Evolutionary conservation across 2,888 invertebrate genomes (phyloP).

Genomic region (Laothoe populi): DNA sequence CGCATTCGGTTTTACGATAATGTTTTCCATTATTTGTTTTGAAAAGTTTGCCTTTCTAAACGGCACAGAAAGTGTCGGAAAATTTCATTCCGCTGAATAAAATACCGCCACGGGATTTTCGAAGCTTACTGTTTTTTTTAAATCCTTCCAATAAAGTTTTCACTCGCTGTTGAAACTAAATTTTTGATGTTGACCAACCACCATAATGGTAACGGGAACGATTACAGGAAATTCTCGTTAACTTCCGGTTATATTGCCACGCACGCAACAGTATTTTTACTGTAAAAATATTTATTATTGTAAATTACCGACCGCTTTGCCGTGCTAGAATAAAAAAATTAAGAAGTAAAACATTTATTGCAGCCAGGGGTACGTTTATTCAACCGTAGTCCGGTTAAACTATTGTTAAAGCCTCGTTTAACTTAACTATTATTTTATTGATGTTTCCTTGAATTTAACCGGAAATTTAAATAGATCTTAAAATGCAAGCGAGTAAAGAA

Average conservation of each 20-base stretch:
- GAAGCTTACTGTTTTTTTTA: conserved; percentile 8
- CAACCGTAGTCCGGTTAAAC: no score
- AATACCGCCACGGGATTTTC: conserved; percentile 3
- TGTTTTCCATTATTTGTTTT: conserved; percentile 3
- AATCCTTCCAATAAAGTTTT: conserved; percentile 1
- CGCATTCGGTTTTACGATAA: neutral
- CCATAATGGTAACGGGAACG: conserved; percentile 15
- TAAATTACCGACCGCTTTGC: no score
- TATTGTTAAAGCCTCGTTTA: no score
- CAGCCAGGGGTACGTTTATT: no score
- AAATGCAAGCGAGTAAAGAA: no score
- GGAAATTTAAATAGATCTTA: no score
- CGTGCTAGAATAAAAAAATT: no score
- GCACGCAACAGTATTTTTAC: neutral
- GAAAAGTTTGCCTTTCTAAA: neutral
- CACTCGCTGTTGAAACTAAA: conserved; percentile 20
- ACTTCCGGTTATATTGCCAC: conserved; percentile 3
- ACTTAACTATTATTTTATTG: no score
- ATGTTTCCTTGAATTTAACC: no score
- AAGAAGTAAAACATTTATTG: no score
- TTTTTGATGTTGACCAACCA: conserved; percentile 25
- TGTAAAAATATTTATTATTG: neutral
- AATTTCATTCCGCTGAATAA: conserved; percentile 11
- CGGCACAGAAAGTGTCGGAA: neutral
- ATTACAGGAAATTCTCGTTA: conserved; percentile 23